Evolutionary conservation across 2,797 vertebrate genomes (phyloP), one percentile per base, ranked within the genome.

Genomic region (Amniataba percoides): DNA sequence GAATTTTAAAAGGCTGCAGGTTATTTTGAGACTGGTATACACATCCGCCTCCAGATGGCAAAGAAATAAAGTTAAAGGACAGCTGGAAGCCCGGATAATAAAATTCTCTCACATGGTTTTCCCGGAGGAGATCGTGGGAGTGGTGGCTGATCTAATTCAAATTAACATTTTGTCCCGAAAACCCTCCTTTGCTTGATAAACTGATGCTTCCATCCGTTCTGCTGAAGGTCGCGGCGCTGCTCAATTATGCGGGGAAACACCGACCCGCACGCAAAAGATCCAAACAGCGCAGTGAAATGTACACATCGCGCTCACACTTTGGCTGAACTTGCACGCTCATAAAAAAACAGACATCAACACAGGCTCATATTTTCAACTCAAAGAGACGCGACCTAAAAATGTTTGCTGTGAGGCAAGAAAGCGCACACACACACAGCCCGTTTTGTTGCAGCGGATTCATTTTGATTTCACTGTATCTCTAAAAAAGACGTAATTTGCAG

Each of bases 21-120:
- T 81, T 84, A 87, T 89, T 79, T 83, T 82, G 56, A 85, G 60
- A 70, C 60, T 73, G 76, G 66, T 61, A 70, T 36, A 64, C 52
- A 53, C 68, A 21, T 56, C 46, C 18, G n/a, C 10, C 27, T 72
- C 80, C 82, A 89, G 80, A 90, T 90, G 85, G 84, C 53, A n/a
- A 85, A 83, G 84, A 85, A 71, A 87, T 83, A 74, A 75, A 90
- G 83, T 81, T 60, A 60, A 57, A 31, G 65, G 73, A 76, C 74
- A 81, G 86, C 86, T 81, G 79, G 71, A 63, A 78, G 71, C 8
- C 9, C 2, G 13, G 56, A 74, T 81, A 72, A 88, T 80, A 78
- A 69, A 82, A 81, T 73, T 81, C 40, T 46, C 51, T 82, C 81
- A 57, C 21, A 31, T 81, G 82, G 19, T 79, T 78, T 81, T 83